A percentile compares a stretch with the other conserved stretches of the same genome.
Evolutionary conservation across 1,140 invertebrate genomes (phyloP).

Genomic region (Aphaenogaster rudis): DNA sequence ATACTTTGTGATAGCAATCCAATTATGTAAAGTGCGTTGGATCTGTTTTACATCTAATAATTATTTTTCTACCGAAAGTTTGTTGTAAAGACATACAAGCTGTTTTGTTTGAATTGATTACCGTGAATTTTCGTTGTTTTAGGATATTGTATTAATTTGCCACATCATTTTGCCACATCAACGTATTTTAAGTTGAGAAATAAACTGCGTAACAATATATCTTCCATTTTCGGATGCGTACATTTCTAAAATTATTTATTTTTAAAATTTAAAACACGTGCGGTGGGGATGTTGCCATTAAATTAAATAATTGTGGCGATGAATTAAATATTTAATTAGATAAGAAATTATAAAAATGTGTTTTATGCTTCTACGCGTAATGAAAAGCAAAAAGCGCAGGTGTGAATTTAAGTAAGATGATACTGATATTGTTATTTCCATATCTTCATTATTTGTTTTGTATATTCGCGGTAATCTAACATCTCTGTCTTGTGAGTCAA

Average conservation of each 20-base stretch:
- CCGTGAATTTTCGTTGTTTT: neutral
- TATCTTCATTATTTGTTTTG: neutral
- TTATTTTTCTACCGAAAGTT: neutral
- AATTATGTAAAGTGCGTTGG: neutral
- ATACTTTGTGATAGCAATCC: neutral
- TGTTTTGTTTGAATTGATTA: neutral
- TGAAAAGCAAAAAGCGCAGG: neutral
- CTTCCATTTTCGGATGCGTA: neutral
- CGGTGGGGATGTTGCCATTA: neutral
- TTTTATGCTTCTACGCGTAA: neutral
- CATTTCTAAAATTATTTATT: neutral
- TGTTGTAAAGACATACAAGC: neutral
- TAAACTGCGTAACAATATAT: neutral
- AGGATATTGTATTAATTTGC: neutral
- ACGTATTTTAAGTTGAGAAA: neutral
- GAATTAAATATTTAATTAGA: neutral
- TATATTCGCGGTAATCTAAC: neutral
- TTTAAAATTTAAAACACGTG: neutral
- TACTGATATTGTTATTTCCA: constrained; percentile 48
- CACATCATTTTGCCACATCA: neutral
- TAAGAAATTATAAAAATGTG: neutral
- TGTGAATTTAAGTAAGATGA: neutral
- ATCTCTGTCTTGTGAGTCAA: constrained; percentile 36
- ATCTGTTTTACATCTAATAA: neutral
- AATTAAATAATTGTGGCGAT: neutral